Conservation (phyloP, 2,797 vertebrate genomes). For the Tapera naevia region DNA sequence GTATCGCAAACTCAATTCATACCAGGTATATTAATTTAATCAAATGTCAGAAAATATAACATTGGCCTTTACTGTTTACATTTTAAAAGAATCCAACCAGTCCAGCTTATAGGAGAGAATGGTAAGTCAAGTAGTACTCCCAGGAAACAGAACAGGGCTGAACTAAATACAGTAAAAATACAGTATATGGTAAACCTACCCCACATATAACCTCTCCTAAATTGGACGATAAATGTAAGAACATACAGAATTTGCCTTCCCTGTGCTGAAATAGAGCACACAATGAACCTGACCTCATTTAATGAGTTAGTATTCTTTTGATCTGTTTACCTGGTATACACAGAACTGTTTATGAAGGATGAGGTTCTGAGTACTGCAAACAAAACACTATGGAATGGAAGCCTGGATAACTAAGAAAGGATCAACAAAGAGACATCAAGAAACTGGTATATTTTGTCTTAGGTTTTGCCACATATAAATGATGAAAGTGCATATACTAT, state of each 20-base stretch:
- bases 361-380: not conserved
- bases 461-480: not conserved
- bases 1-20: not conserved
- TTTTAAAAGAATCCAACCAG: constrained; percentile 48
- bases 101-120: not conserved
- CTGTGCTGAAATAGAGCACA: not conserved
- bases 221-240: not conserved
- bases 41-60: not conserved
- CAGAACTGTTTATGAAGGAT: not conserved
- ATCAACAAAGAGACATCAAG: not conserved
- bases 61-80: not conserved
- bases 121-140: constrained; percentile 2
- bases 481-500: not conserved
- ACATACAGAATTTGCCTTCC: not conserved
- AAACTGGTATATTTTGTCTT: not conserved
- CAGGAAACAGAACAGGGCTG: not conserved
- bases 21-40: not conserved
- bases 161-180: not conserved
- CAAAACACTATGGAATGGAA: not conserved
- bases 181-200: not conserved
- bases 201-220: not conserved
- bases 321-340: not conserved
- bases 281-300: not conserved
- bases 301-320: not conserved
- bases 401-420: not conserved